phyloP scores from a whole-genome alignment of 1,140 invertebrate genomes.

The Vanessa tameamea region DNA sequence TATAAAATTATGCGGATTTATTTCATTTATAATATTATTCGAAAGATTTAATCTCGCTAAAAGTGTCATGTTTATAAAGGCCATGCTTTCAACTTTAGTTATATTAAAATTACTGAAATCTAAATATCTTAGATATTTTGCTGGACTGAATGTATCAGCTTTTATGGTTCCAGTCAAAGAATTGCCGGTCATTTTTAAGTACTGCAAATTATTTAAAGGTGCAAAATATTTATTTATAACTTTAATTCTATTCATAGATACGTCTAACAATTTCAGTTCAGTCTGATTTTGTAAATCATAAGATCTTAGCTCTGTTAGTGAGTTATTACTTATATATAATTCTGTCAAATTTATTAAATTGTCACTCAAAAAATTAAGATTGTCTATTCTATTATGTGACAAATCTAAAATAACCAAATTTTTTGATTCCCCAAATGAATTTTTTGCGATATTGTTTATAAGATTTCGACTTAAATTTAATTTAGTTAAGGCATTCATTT shows the following conservation, averaged over 20 bases:
- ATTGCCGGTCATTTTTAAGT: conserved; percentile 60
- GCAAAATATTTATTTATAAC: conserved; percentile 51
- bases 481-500: conserved; percentile 41
- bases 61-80: conserved; percentile 56
- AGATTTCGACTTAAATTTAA: conserved; percentile 62
- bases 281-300: conserved; percentile 50
- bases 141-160: conserved; percentile 55
- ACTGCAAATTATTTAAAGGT: conserved; percentile 59
- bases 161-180: conserved; percentile 46
- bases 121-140: conserved; percentile 55
- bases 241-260: conserved; percentile 58
- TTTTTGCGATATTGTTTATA: conserved; percentile 48
- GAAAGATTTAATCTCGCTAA: conserved; percentile 63
- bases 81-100: conserved; percentile 51
- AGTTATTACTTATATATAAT: conserved; percentile 58
- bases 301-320: conserved; percentile 39
- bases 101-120: conserved; percentile 61
- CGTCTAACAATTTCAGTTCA: conserved; percentile 52
- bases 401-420: conserved; percentile 53
- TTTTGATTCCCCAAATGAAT: conserved; percentile 44
- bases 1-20: conserved; percentile 55
- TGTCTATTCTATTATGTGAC: conserved; percentile 53
- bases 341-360: conserved; percentile 51
- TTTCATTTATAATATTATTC: conserved; percentile 54
- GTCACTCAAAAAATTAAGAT: conserved; percentile 52